Evolutionary conservation across 2,797 vertebrate genomes (phyloP), one percentile per base, ranked within the genome.

Genomic region (Clangula hyemalis): DNA sequence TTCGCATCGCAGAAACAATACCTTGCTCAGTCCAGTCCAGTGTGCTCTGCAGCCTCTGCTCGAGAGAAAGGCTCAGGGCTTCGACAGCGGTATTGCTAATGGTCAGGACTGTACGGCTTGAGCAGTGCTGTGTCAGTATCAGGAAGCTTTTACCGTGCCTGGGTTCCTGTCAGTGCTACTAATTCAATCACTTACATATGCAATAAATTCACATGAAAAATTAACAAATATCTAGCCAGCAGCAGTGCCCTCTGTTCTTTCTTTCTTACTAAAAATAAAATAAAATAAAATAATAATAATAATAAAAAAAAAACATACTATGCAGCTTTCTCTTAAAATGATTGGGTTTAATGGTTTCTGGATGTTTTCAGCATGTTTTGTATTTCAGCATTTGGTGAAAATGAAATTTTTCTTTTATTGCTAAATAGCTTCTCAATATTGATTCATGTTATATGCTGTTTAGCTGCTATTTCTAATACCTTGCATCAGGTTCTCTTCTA

Each of bases 141-240:
- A 96, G 96, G 95, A 97, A 97, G 97, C 97, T 97, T 97, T 97
- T 96, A 96, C 91, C 72, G 93, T 94, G 95, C 85, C 91, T 93
- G 84, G 79, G 89, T 97, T 97, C 97, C 96, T 97, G 95, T 96
- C 95, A 96, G 96, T 92, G 93, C 96, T 93, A 90, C 96, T 97
- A 97, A 97, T 97, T 97, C 96, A 95, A 95, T 96, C 96, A 94
- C 93, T 95, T 92, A 75, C 62, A 95, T 92, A 94, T 96, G 94
- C 96, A 96, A 93, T 95, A 96, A 86, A 97, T 92, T 96, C 97
- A 47, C 97, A 97, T 97, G 92, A 97, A 97, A 97, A 97, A 96
- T 97, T 97, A 96, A 97, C 92, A 91, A 94, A 94, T 90, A 95
- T 76, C 82, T 95, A 94, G 69, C 91, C n/a, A 27, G 85, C 60